Evolutionary conservation across 1,140 invertebrate species (phyloP).

Genomic region (Caerostris darwini): DNA sequence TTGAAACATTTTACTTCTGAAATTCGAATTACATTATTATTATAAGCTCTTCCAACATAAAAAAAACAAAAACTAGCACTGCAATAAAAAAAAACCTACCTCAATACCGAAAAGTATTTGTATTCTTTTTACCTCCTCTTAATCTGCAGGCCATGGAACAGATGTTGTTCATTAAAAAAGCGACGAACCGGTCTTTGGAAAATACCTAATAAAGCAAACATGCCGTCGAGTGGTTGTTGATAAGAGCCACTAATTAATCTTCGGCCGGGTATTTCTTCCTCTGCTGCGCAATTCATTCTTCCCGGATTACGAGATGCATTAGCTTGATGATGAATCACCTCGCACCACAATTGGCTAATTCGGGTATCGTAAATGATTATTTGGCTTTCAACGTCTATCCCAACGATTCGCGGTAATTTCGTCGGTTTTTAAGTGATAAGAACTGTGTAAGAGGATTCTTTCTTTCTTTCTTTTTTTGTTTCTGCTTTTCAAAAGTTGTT

Average conservation of each 20-base stretch:
- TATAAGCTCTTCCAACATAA: too few species aligned
- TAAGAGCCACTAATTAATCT: conserved; percentile 45
- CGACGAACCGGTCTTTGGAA: conserved; percentile 12
- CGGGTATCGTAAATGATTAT: neutral
- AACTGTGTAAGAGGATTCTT: neutral
- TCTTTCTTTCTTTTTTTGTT: neutral
- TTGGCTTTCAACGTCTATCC: neutral
- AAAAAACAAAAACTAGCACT: too few species aligned
- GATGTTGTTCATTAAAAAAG: conserved; percentile 53
- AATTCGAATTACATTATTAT: too few species aligned
- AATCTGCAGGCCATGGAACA: neutral
- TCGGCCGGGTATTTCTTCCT: neutral
- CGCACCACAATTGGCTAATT: neutral
- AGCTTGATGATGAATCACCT: neutral
- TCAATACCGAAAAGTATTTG: too few species aligned
- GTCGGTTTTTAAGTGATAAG: neutral
- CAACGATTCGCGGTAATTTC: neutral
- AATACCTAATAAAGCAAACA: conserved; percentile 64
- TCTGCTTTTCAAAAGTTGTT: neutral
- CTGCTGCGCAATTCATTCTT: neutral
- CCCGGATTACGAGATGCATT: neutral
- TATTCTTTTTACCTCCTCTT: neutral
- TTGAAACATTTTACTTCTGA: too few species aligned
- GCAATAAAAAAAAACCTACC: too few species aligned
- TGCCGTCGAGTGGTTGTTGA: conserved; percentile 30